Percentiles rank a stretch among this genome's conserved stretches.
phyloP scores from a whole-genome alignment of 2,797 vertebrate genomes.

The Aplochiton taeniatus region DNA sequence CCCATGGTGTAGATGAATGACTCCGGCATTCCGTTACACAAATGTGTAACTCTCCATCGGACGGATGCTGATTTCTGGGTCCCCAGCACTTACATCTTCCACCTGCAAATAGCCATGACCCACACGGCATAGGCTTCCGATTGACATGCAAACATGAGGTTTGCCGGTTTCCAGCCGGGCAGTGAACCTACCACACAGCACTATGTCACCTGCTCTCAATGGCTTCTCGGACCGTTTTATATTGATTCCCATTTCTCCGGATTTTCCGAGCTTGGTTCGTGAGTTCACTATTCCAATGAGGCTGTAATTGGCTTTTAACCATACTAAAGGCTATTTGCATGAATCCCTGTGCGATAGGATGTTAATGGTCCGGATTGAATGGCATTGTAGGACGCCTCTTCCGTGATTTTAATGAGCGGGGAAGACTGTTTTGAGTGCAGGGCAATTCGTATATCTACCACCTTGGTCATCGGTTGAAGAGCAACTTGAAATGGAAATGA shows the following conservation, averaged over 20 bases:
- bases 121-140: conserved; percentile 27
- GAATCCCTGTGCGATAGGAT: conserved; percentile 63
- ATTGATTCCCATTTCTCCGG: conserved; percentile 73
- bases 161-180: conserved; percentile 52
- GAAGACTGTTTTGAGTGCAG: neutral
- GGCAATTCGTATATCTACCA: too few relatives aligned
- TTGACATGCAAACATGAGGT: conserved; percentile 71
- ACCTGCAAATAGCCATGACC: conserved; percentile 45
- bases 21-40: conserved; percentile 47
- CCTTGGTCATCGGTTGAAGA: too few relatives aligned
- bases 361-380: too few relatives aligned
- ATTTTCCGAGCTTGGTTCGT: conserved; percentile 70
- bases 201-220: conserved; percentile 34
- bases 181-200: conserved; percentile 50
- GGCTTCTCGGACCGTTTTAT: conserved; percentile 49
- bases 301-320: conserved; percentile 72
- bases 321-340: conserved; percentile 65
- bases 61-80: conserved; percentile 48
- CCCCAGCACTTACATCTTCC: conserved; percentile 31
- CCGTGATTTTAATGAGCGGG: too few relatives aligned
- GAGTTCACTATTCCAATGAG: conserved; percentile 76
- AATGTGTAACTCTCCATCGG: conserved; percentile 69
- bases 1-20: conserved; percentile 62
- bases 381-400: conserved; percentile 53
- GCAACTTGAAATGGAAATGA: too few relatives aligned